A percentile compares a stretch with the other conserved stretches of the same genome.
Evolutionary conservation across 2,113 vertebrate species (phyloP).

Genomic region (Nyctereutes procyonoides): DNA sequence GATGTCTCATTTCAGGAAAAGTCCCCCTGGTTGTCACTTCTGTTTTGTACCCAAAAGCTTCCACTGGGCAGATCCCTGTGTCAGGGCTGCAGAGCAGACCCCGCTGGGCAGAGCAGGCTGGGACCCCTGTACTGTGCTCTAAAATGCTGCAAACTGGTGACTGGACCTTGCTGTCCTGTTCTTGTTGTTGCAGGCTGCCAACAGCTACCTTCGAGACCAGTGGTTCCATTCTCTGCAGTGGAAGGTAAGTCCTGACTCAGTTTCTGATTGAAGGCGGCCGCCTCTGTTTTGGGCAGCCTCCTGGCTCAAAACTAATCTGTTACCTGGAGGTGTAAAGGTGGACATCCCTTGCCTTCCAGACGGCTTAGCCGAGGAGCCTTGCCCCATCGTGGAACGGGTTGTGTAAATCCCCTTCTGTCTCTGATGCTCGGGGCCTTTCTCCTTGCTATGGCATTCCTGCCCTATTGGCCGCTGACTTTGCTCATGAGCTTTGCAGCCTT

Average conservation of each 20-base stretch:
- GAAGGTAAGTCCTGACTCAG: constrained; percentile 91
- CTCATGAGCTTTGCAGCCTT: neutral
- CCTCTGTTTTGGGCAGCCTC: fast-evolving
- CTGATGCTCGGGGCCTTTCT: neutral
- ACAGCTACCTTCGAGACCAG: constrained; percentile 99
- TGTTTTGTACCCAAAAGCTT: neutral
- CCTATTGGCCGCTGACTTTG: fast-evolving
- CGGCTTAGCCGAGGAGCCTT: neutral
- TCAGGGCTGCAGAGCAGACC: neutral
- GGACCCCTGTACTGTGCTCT: neutral
- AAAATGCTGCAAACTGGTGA: neutral
- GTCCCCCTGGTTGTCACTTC: neutral
- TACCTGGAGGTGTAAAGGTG: neutral
- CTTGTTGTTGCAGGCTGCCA: constrained; percentile 92
- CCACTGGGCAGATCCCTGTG: too few species aligned
- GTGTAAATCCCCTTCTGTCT: fast-evolving
- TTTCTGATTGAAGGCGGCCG: fast-evolving
- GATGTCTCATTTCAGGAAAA: neutral
- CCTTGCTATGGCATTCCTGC: neutral
- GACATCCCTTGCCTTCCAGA: neutral
- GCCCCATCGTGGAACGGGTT: neutral
- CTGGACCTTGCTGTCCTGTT: constrained; percentile 33
- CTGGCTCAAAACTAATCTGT: too few species aligned
- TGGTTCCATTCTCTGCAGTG: constrained; percentile 99
- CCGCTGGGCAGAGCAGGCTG: neutral